Evolutionary conservation across 2,113 vertebrate species (phyloP).

Genomic region (Sterna hirundo): DNA sequence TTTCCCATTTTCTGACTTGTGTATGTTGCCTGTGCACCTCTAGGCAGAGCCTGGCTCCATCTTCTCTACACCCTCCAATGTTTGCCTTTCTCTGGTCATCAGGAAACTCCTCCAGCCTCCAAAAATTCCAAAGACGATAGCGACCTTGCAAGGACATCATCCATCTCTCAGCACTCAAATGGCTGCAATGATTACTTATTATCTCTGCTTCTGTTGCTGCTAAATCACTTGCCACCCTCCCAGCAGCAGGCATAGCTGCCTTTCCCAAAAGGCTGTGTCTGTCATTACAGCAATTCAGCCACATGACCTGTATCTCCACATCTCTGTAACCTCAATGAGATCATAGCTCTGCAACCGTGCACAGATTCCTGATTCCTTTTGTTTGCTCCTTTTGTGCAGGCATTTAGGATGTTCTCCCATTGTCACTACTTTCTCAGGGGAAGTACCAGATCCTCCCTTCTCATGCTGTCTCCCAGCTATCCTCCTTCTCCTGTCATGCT

Average conservation of each 20-base stretch:
- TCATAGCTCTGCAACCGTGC: neutral
- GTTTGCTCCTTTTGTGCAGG: neutral
- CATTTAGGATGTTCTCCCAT: no score
- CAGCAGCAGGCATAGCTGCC: neutral
- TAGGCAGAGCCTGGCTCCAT: neutral
- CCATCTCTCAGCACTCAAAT: neutral
- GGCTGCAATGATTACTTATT: neutral
- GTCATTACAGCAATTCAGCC: neutral
- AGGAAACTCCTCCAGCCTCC: neutral
- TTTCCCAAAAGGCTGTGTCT: neutral
- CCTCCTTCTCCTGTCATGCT: no score
- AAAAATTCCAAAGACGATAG: neutral
- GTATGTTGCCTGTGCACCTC: neutral
- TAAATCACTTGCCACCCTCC: neutral
- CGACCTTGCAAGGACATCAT: neutral
- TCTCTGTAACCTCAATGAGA: neutral
- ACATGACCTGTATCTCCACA: fast-evolving
- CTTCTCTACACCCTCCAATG: neutral
- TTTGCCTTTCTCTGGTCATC: neutral
- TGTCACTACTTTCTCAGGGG: neutral
- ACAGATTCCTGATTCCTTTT: neutral
- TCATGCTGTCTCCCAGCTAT: neutral
- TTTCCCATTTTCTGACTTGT: neutral
- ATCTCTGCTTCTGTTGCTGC: neutral
- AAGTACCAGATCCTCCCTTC: neutral